These are phyloP conservation scores for Lophius americanus DNA, from an alignment of 2,797 vertebrate genomes.

Conservation along the genomic window DNA sequence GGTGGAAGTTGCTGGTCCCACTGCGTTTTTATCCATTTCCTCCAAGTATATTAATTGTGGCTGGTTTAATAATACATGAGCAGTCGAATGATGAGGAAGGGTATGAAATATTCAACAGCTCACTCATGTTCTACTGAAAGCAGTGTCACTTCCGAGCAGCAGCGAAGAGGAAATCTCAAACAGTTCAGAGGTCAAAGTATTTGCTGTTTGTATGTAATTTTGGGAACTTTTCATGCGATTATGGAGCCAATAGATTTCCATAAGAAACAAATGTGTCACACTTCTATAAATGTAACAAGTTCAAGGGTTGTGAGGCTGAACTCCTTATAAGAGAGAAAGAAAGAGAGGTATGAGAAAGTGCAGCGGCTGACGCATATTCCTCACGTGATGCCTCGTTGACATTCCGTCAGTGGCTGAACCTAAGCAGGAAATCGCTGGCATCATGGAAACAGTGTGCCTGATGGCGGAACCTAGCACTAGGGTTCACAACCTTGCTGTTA, in stretches of 20 bases:
- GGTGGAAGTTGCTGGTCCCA: conserved; percentile 4
- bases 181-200: conserved; percentile 35
- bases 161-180: conserved; percentile 28
- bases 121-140: conserved; percentile 68
- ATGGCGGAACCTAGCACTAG: conserved; percentile 50
- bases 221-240: neutral
- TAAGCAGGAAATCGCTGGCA: conserved; percentile 50
- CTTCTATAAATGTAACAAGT: conserved; percentile 49
- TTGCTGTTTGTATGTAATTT: conserved; percentile 2
- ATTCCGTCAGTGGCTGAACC: conserved; percentile 60
- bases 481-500: conserved; percentile 65
- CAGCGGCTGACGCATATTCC: conserved; percentile 50
- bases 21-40: conserved; percentile 44
- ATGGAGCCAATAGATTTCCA: conserved; percentile 14
- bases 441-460: conserved; percentile 75
- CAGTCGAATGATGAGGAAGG: conserved; percentile 74
- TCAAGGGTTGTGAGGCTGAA: conserved; percentile 38
- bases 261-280: conserved; percentile 44
- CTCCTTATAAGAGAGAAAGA: conserved; percentile 72
- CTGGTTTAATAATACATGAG: conserved; percentile 77
- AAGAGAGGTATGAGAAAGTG: conserved; percentile 50
- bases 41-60: conserved; percentile 68
- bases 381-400: conserved; percentile 45
- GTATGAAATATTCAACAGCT: conserved; percentile 82
- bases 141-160: conserved; percentile 41